Conservation (phyloP, 2,113 vertebrate species). For the Peromyscus maniculatus region DNA sequence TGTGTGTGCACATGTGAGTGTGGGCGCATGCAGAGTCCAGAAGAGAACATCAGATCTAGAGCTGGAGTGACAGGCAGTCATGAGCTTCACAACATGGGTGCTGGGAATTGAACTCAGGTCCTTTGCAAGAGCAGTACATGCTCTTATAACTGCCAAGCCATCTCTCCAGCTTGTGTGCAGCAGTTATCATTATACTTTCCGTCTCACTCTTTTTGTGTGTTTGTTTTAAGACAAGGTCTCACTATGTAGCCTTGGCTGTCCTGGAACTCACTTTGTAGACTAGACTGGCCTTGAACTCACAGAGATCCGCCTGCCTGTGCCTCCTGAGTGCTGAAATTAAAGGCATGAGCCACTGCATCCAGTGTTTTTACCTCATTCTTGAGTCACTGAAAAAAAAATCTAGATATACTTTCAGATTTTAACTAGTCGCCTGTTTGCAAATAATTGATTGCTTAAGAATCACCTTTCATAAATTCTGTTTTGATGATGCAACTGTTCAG, state of each 20-base stretch:
- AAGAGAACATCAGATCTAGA: not conserved
- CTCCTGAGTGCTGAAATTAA: not conserved
- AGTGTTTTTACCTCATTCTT: constrained; percentile 50
- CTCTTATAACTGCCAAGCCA: not conserved
- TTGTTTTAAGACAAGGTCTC: not conserved
- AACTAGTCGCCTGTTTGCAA: constrained; percentile 30
- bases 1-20: not conserved
- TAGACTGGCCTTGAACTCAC: not conserved
- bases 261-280: not conserved
- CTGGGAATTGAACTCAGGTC: not conserved
- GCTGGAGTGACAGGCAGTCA: not conserved
- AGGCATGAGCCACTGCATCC: not conserved
- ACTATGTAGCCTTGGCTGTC: not conserved
- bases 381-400: constrained; percentile 2
- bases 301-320: not conserved
- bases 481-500: constrained; percentile 25
- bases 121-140: not conserved
- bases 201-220: not conserved
- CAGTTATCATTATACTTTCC: constrained; percentile 8
- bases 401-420: constrained; percentile 30
- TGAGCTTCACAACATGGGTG: not conserved
- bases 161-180: not conserved
- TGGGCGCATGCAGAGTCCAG: not conserved
- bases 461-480: constrained; percentile 58
- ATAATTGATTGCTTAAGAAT: constrained; percentile 51